Evolutionary conservation across 2,113 vertebrate genomes (phyloP).

Genomic region (Anguilla rostrata): DNA sequence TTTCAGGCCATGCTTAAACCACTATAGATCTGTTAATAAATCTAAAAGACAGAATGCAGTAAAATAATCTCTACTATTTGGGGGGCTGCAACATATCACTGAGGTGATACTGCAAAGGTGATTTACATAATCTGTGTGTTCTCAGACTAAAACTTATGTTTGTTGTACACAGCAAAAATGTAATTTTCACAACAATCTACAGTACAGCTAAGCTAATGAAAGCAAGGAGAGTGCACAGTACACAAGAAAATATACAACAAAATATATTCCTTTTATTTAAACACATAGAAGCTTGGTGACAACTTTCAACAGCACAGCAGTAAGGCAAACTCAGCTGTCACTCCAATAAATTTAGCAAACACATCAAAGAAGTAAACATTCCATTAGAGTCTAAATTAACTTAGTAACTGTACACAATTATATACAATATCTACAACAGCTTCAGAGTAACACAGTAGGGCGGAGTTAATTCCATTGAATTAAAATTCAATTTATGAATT

Average conservation of each 20-base stretch:
- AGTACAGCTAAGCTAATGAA: neutral
- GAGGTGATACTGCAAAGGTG: too few species aligned
- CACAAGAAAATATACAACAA: slow-evolving; percentile 80
- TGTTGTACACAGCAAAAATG: too few species aligned
- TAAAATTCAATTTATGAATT: too few species aligned
- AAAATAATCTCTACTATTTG: too few species aligned
- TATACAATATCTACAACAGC: slow-evolving; percentile 91
- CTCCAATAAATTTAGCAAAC: slow-evolving; percentile 73
- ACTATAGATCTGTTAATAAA: too few species aligned
- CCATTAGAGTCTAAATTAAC: slow-evolving; percentile 90
- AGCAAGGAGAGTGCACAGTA: neutral
- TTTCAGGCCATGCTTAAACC: too few species aligned
- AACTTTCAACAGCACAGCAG: slow-evolving; percentile 92
- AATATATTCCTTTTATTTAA: slow-evolving; percentile 99
- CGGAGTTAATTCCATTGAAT: too few species aligned
- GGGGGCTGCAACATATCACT: too few species aligned
- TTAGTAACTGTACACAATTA: slow-evolving; percentile 91
- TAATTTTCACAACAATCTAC: too few species aligned
- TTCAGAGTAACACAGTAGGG: slow-evolving; percentile 81
- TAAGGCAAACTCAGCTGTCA: slow-evolving; percentile 54
- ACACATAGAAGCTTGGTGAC: slow-evolving; percentile 98
- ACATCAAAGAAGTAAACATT: slow-evolving; percentile 82
- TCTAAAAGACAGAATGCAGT: too few species aligned
- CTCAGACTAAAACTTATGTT: too few species aligned
- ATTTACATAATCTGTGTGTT: too few species aligned